These are phyloP conservation scores for Periophthalmodon schlosseri DNA, from an alignment of 2,113 vertebrate species.

Conservation along the genomic window DNA sequence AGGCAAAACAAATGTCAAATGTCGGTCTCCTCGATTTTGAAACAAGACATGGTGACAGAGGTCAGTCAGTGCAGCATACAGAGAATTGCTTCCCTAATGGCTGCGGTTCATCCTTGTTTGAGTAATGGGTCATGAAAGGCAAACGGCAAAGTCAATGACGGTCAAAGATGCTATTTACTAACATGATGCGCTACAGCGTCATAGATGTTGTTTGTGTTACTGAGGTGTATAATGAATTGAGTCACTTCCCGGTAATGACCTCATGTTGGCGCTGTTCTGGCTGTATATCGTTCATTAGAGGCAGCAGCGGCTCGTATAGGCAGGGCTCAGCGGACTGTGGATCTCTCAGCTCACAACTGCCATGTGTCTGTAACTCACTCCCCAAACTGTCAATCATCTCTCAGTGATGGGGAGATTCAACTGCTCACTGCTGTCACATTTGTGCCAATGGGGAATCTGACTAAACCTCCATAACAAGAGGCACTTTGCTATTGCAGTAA, in stretches of 20 bases:
- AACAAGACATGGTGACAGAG: background rate
- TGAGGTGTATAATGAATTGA: slow-evolving; percentile 15
- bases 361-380: background rate
- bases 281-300: slow-evolving; percentile 22
- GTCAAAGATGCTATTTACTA: background rate
- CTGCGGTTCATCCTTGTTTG: slow-evolving; percentile 35
- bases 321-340: slow-evolving; percentile 4
- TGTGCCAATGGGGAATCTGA: background rate
- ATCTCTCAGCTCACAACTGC: slow-evolving; percentile 8
- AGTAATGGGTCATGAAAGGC: slow-evolving; percentile 24
- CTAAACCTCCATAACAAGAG: background rate
- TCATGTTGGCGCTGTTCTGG: slow-evolving; percentile 8
- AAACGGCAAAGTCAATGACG: slow-evolving; percentile 44
- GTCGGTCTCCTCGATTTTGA: background rate
- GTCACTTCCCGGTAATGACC: slow-evolving; percentile 22
- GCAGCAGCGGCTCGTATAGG: slow-evolving; percentile 1
- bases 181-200: background rate
- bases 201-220: slow-evolving; percentile 23
- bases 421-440: background rate
- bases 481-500: background rate
- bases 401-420: background rate
- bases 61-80: background rate
- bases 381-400: slow-evolving; percentile 7
- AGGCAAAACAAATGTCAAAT: background rate
- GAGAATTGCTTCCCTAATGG: background rate